phyloP scores from a whole-genome alignment of 2,113 vertebrate species.

The Ascaphus truei region DNA sequence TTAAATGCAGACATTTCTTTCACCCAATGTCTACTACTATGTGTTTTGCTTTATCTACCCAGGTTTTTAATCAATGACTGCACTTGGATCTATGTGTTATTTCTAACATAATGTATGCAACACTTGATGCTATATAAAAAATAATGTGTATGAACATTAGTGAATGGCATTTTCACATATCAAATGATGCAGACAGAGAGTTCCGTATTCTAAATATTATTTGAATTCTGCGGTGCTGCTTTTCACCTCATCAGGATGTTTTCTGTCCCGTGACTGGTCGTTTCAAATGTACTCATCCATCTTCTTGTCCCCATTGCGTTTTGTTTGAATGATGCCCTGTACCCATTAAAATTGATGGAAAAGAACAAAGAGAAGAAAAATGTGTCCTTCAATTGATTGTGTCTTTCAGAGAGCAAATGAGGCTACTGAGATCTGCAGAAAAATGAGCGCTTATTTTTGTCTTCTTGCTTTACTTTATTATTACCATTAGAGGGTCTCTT shows the following conservation, averaged over 20 bases:
- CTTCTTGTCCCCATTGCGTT: conserved; percentile 85
- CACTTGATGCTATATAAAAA: background rate
- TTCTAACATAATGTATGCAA: background rate
- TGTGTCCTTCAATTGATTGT: conserved; percentile 77
- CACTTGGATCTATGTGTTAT: conserved; percentile 1
- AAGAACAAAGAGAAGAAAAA: conserved; percentile 75
- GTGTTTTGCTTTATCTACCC: background rate
- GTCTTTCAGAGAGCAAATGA: conserved; percentile 62
- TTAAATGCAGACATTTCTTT: too few relatives aligned
- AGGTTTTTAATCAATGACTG: background rate
- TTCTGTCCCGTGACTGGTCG: conserved; percentile 70
- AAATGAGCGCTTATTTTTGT: conserved; percentile 45
- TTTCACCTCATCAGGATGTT: conserved; percentile 70
- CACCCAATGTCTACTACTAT: too few relatives aligned
- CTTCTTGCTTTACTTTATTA: too few relatives aligned
- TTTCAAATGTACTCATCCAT: conserved; percentile 85
- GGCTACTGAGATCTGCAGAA: conserved; percentile 63
- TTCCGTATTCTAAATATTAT: conserved; percentile 59
- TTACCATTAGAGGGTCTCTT: background rate
- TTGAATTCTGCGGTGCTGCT: conserved; percentile 48
- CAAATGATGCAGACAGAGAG: conserved; percentile 42
- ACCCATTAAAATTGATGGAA: conserved; percentile 87
- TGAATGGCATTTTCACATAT: conserved; percentile 54
- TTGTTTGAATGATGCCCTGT: conserved; percentile 85
- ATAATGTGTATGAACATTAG: conserved; percentile 23